These are phyloP conservation scores for Carcinoscorpius rotundicauda DNA, from an alignment of 1,140 invertebrate species.

Conservation along the genomic window DNA sequence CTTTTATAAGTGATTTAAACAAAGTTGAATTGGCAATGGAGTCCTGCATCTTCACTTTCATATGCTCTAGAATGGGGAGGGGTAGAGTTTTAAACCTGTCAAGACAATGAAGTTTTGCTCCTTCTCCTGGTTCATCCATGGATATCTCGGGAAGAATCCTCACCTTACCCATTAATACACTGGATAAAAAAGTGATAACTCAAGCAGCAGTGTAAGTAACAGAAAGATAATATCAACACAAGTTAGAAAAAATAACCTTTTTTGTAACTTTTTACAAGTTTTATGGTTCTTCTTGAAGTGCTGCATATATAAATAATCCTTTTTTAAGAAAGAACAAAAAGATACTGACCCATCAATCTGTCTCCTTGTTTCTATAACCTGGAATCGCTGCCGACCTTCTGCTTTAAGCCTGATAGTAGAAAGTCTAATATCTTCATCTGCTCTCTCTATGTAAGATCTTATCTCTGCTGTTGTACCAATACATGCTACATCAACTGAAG, in stretches of 20 bases:
- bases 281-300: too few relatives aligned
- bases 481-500: too few relatives aligned
- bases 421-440: constrained; percentile 32
- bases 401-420: constrained; percentile 40
- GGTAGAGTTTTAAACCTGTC: constrained; percentile 26
- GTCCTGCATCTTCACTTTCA: too few relatives aligned
- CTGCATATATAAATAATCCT: too few relatives aligned
- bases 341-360: constrained; percentile 37
- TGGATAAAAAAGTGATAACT: too few relatives aligned
- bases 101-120: constrained; percentile 33
- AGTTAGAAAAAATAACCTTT: too few relatives aligned
- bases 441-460: constrained; percentile 45
- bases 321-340: too few relatives aligned
- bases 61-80: too few relatives aligned
- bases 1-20: too few relatives aligned
- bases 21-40: too few relatives aligned
- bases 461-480: constrained; percentile 58
- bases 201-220: too few relatives aligned
- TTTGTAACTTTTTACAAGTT: constrained; percentile 27
- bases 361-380: constrained; percentile 38
- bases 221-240: too few relatives aligned
- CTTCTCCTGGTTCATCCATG: constrained; percentile 38
- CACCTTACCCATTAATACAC: constrained; percentile 39
- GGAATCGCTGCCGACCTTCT: constrained; percentile 52
- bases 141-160: constrained; percentile 50